Evolutionary conservation across 2,888 invertebrate species (phyloP).

Genomic region (Andrena chrysosceles): DNA sequence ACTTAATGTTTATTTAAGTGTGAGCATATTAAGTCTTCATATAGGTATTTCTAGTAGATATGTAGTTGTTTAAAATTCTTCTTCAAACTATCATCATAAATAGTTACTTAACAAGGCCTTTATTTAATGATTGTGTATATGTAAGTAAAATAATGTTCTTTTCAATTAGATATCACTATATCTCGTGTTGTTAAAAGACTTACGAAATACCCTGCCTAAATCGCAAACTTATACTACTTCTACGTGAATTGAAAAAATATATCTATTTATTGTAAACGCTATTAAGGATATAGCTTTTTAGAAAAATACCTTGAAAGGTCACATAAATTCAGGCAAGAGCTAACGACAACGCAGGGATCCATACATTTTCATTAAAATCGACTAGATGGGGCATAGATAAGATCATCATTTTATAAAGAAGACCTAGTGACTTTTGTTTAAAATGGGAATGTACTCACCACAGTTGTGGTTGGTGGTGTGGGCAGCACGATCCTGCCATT

Average conservation of each 20-base stretch:
- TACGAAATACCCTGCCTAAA: conserved; percentile 3
- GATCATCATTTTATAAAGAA: conserved; percentile 33
- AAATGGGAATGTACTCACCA: conserved; percentile 78
- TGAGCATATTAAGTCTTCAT: neutral
- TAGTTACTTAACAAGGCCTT: too few relatives aligned
- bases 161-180: conserved; percentile 1
- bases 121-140: neutral
- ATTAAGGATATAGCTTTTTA: conserved; percentile 12
- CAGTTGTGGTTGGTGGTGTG: conserved; percentile 77
- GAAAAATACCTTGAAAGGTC: conserved; percentile 14
- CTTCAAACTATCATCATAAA: too few relatives aligned
- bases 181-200: neutral
- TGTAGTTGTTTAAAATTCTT: too few relatives aligned
- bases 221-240: conserved; percentile 4
- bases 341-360: conserved; percentile 42
- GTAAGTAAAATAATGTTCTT: neutral
- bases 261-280: conserved; percentile 1
- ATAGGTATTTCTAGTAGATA: neutral
- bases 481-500: conserved; percentile 80
- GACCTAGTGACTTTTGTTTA: conserved; percentile 50
- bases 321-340: conserved; percentile 46
- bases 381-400: conserved; percentile 38
- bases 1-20: neutral
- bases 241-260: conserved; percentile 11
- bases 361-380: conserved; percentile 31